phyloP scores from a whole-genome alignment of 1,140 invertebrate species.

The Hydropsyche tenuis region DNA sequence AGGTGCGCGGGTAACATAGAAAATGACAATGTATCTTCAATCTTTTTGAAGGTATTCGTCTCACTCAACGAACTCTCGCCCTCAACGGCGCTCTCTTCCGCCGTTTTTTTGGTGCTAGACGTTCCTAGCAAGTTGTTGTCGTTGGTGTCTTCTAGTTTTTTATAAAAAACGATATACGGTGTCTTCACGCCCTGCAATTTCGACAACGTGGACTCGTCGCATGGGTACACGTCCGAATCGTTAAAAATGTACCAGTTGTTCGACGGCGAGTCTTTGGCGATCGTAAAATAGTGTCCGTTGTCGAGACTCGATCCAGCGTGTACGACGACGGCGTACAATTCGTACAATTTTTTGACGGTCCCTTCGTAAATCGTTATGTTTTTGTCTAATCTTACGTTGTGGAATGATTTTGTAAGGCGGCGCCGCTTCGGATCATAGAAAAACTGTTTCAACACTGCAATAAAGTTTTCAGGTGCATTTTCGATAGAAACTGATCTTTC shows the following conservation, averaged over 20 bases:
- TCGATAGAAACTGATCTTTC: constrained; percentile 75
- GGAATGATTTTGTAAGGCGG: constrained; percentile 75
- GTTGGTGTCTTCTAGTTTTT: constrained; percentile 51
- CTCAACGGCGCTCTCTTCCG: background rate
- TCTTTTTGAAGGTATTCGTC: background rate
- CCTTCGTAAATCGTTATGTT: constrained; percentile 63
- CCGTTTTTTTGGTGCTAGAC: background rate
- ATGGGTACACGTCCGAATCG: constrained; percentile 72
- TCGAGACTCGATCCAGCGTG: constrained; percentile 83
- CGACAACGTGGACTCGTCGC: constrained; percentile 69
- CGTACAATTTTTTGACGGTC: constrained; percentile 65
- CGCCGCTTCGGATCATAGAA: constrained; percentile 75
- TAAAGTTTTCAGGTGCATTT: constrained; percentile 75
- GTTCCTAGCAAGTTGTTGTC: background rate
- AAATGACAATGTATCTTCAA: constrained; percentile 4
- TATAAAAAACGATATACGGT: constrained; percentile 84
- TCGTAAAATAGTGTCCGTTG: constrained; percentile 87
- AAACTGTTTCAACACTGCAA: constrained; percentile 83
- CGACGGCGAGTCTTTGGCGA: constrained; percentile 72
- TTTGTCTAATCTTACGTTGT: constrained; percentile 70
- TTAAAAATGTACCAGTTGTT: constrained; percentile 86
- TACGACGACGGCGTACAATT: constrained; percentile 81
- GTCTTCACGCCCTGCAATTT: constrained; percentile 74
- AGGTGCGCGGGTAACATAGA: constrained; percentile 13
- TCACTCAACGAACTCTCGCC: background rate